Base-by-base conservation (phyloP, 1,140 invertebrate genomes). In the Neodiprion pinetum region DNA sequence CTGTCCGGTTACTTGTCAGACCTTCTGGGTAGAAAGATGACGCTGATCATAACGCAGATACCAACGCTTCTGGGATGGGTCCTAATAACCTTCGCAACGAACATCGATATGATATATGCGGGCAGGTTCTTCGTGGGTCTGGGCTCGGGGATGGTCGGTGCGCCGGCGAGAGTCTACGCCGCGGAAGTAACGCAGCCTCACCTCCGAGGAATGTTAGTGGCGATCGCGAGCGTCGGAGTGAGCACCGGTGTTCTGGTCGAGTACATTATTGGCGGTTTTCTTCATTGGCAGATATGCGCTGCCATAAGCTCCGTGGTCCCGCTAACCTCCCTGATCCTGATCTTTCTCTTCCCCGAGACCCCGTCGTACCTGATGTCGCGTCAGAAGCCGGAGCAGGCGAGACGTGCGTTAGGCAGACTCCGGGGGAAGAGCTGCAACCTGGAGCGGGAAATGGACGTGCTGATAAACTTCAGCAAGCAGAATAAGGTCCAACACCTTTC, bases 1-100 rank as follows among this genome's bases (percentile, higher is more conserved):
- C 50, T 93, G 8, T 93, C 93, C 72, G 93, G 93, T 0, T 92
- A 93, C 71, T 85, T 94, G 76, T 94, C 94, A 92, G 94, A 95
- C 80, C 80, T 84, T 71, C 89, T 93, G 49, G 93, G 94, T 0
- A 84, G 94, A 40, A 91, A 92, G 75, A 83, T 88, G 1, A 93
- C 93, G 1, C 86, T 95, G 11, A 92, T 94, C 72, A 79, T 93
- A 23, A 93, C 93, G 0, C 92, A 94, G 80, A 84, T 94, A 10
- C 94, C 94, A 1, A 89, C 93, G 4, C 90, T 94, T 28, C 50
- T 93, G 0, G 94, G 93, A 3, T 95, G 93, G 93, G 82, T 94
- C 0, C 81, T 93, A 2, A 91, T 94, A 21, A 88, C 90, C 1
- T 88, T 82, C 23, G 91, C 93, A 0, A 86, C 88, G 7, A 89